Evolutionary conservation across 2,113 vertebrate species (phyloP), one percentile per base, ranked within the genome.

Genomic region (Anguilla rostrata): DNA sequence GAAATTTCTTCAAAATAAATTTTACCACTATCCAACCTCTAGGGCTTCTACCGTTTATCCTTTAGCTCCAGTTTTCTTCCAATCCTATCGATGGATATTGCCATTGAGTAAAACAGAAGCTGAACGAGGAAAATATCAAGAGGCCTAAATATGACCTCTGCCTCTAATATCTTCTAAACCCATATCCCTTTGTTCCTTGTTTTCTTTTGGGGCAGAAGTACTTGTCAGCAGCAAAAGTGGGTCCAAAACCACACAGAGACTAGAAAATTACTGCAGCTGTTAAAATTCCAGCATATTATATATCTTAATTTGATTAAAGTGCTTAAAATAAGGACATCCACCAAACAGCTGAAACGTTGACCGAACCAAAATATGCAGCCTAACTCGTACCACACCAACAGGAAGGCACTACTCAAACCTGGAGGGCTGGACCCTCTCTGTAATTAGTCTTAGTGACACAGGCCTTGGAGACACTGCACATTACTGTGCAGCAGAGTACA

Each of bases 291-390:
- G 34, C 34, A 34, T 34, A 34, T 34, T 34, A 34, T n/a, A n/a
- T 7, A 7, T 20, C 63, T 71, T 71, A 71, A n/a, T 71, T 26
- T 71, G 56, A 14, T 20, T 26, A 53, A 82, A 26, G 1, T 43
- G 26, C 41, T 81, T 82, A 49, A 82, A 82, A 49, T 82, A 82
- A n/a, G 41, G 40, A 82, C 43, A 2, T 34, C n/a, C 60, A n/a
- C 39, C 16, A 39, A 15, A 66, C 22, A 26, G 60, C 18, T 66
- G 11, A 75, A n/a, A 75, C 71, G n/a, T 29, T 7, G 71, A n/a
- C 8, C 34, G 71, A 75, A 75, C 71, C 60, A 66, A 26, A 20
- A 66, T 26, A 66, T 66, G 60, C 60, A 66, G 18, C 22, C 20
- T 66, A 26, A 66, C 18, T 66, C 26, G 60, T 3, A 66, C 26